Percentiles rank a stretch among this genome's conserved stretches.
Conservation (phyloP, 2,888 invertebrate genomes). For the Aphidius colemani region DNA sequence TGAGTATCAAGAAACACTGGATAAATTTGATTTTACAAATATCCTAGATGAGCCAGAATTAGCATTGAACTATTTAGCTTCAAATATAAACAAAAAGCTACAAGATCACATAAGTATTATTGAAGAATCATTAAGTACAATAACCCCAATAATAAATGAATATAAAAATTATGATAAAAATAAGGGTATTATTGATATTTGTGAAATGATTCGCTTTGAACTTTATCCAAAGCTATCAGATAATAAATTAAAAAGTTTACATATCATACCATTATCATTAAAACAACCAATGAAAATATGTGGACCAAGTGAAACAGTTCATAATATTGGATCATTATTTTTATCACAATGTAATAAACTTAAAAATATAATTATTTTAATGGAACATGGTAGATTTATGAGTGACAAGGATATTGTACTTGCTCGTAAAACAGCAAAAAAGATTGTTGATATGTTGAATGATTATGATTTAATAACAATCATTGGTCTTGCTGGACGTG, state of each 20-base stretch:
- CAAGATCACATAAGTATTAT: constrained; percentile 46
- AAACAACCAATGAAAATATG: constrained; percentile 53
- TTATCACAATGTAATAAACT: constrained; percentile 51
- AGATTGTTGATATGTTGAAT: constrained; percentile 54
- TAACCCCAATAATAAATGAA: constrained; percentile 45
- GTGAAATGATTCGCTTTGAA: constrained; percentile 35
- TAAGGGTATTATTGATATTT: constrained; percentile 6
- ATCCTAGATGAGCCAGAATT: constrained; percentile 40
- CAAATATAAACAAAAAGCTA: constrained; percentile 50
- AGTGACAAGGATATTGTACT: constrained; percentile 53
- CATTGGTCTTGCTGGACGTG: constrained; percentile 47
- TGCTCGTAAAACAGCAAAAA: constrained; percentile 54
- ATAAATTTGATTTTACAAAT: constrained; percentile 49
- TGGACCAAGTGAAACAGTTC: constrained; percentile 52
- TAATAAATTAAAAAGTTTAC: constrained; percentile 54
- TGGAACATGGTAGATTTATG: constrained; percentile 54
- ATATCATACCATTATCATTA: constrained; percentile 44
- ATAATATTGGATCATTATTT: constrained; percentile 53
- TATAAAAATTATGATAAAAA: constrained; percentile 37
- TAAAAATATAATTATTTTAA: constrained; percentile 52
- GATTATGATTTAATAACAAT: constrained; percentile 53
- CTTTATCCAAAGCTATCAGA: constrained; percentile 45
- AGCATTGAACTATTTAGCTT: constrained; percentile 43
- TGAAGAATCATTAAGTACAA: constrained; percentile 43
- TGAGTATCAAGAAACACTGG: constrained; percentile 50